These are phyloP conservation scores for Netelia melanura DNA, from an alignment of 2,888 invertebrate species.

Conservation along the genomic window DNA sequence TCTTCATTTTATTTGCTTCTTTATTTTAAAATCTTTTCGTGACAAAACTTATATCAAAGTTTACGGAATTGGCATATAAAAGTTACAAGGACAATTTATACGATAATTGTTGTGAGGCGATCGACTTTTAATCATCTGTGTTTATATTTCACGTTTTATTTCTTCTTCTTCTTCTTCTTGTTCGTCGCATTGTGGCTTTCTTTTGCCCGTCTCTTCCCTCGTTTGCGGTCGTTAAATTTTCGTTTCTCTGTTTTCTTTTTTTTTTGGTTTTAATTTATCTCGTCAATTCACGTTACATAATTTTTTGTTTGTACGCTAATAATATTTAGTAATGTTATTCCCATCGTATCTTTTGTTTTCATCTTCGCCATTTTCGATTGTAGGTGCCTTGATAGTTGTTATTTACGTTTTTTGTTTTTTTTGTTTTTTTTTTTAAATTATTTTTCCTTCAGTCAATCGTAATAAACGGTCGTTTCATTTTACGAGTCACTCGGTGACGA, in stretches of 20 bases:
- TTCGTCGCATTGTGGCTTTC: conserved; percentile 8
- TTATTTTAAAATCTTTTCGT: conserved; percentile 32
- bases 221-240: neutral
- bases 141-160: conserved; percentile 25
- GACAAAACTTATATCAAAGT: conserved; percentile 74
- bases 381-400: conserved; percentile 36
- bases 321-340: conserved; percentile 21
- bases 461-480: conserved; percentile 41
- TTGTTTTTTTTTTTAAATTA: conserved; percentile 16
- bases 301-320: conserved; percentile 25
- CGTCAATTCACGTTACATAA: conserved; percentile 48
- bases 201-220: conserved; percentile 19
- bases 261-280: neutral
- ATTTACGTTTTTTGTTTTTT: neutral
- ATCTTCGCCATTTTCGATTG: conserved; percentile 24
- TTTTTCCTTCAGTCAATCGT: conserved; percentile 11
- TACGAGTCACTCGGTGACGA: conserved; percentile 31
- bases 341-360: neutral
- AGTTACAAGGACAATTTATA: conserved; percentile 80
- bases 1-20: conserved; percentile 30
- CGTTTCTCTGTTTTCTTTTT: neutral
- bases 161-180: neutral
- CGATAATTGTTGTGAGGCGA: conserved; percentile 61
- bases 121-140: conserved; percentile 33
- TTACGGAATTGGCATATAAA: conserved; percentile 80